phyloP scores from a whole-genome alignment of 2,797 vertebrate genomes.

The Rhyacichthys aspro region DNA sequence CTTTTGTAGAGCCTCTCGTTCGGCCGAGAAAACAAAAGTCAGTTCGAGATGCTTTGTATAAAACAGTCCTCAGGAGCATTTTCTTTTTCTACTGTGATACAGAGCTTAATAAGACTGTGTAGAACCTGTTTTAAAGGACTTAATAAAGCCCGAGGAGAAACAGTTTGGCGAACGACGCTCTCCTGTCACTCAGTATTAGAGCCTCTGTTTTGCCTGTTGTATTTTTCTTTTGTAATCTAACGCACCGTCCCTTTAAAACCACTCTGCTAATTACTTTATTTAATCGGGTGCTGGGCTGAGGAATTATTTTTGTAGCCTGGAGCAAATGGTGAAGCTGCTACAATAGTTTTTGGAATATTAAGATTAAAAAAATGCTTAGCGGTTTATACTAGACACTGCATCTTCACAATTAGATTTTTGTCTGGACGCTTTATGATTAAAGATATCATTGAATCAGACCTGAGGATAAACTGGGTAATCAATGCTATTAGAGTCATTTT shows the following conservation, averaged over 20 bases:
- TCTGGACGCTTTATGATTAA: slow-evolving; percentile 46
- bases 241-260: slow-evolving; percentile 61
- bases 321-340: slow-evolving; percentile 67
- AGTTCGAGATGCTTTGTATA: slow-evolving; percentile 65
- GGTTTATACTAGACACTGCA: slow-evolving; percentile 57
- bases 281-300: slow-evolving; percentile 59
- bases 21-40: slow-evolving; percentile 61
- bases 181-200: slow-evolving; percentile 76
- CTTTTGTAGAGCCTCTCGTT: slow-evolving; percentile 64
- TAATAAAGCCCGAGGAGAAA: slow-evolving; percentile 65
- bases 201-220: slow-evolving; percentile 53
- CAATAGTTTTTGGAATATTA: slow-evolving; percentile 51
- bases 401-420: slow-evolving; percentile 53
- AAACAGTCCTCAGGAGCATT: slow-evolving; percentile 75
- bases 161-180: slow-evolving; percentile 55
- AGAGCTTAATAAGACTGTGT: slow-evolving; percentile 41
- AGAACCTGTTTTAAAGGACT: slow-evolving; percentile 68
- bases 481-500: slow-evolving; percentile 33
- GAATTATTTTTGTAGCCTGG: slow-evolving; percentile 64
- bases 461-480: slow-evolving; percentile 55
- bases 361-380: slow-evolving; percentile 39
- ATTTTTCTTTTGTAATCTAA: slow-evolving; percentile 76
- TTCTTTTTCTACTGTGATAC: slow-evolving; percentile 68
- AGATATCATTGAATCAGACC: slow-evolving; percentile 48
- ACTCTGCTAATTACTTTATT: slow-evolving; percentile 73